Conservation (phyloP, 2,113 vertebrate species). For the Protomyctophum bolini region DNA sequence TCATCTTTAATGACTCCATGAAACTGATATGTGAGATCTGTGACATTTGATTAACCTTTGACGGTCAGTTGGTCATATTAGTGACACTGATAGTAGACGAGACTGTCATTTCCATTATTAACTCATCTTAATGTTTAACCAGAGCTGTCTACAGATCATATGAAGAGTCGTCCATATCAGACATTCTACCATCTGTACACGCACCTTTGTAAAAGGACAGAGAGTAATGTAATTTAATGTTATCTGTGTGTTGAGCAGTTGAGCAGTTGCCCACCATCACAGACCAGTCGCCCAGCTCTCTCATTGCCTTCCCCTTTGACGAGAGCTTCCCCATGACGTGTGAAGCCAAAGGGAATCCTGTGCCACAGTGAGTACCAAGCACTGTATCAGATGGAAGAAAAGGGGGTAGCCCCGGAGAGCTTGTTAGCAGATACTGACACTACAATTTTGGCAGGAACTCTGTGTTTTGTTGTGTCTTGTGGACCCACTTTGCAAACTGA, state of each 20-base stretch:
- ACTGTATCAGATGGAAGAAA: neutral
- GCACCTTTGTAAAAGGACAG: neutral
- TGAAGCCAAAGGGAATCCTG: slow-evolving; percentile 92
- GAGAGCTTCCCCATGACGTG: slow-evolving; percentile 91
- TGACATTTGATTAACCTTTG: slow-evolving; percentile 16
- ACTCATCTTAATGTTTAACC: neutral
- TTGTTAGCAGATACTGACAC: slow-evolving; percentile 31
- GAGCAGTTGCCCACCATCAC: slow-evolving; percentile 92
- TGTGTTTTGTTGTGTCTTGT: slow-evolving; percentile 16
- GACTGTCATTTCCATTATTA: slow-evolving; percentile 6
- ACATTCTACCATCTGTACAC: neutral
- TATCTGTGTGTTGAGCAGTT: slow-evolving; percentile 78
- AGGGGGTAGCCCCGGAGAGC: neutral
- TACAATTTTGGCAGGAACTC: slow-evolving; percentile 17
- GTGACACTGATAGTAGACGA: neutral
- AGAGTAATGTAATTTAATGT: neutral
- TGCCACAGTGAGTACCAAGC: slow-evolving; percentile 84
- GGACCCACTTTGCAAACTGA: slow-evolving; percentile 12
- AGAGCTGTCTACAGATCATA: neutral
- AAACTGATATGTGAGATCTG: neutral
- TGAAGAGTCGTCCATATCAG: slow-evolving; percentile 26
- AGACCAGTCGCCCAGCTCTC: slow-evolving; percentile 79
- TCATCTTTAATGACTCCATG: slow-evolving; percentile 46
- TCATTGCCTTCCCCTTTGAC: slow-evolving; percentile 92
- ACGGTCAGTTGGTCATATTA: neutral